Percentiles rank a stretch among this genome's conserved stretches.
Evolutionary conservation across 2,888 invertebrate species (phyloP).

Genomic region (Cactoblastis cactorum): DNA sequence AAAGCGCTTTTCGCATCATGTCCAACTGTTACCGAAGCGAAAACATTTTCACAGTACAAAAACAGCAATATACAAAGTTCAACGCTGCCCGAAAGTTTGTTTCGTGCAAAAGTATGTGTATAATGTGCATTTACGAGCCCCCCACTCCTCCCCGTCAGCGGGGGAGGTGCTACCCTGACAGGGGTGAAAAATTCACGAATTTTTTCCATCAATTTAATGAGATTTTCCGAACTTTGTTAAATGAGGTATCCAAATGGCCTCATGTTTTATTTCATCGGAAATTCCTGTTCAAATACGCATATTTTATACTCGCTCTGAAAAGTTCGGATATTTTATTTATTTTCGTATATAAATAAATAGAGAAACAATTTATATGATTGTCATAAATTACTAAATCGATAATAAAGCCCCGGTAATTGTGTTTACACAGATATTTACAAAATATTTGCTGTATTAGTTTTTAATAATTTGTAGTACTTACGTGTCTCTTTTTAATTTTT

Average conservation of each 20-base stretch:
- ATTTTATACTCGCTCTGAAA: background rate
- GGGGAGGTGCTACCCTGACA: background rate
- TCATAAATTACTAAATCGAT: too few species aligned
- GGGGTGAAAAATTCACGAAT: constrained; percentile 1
- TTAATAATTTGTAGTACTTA: too few species aligned
- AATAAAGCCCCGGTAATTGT: too few species aligned
- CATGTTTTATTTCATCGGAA: constrained; percentile 3
- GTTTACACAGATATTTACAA: too few species aligned
- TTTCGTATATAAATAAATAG: background rate
- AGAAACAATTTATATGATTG: background rate
- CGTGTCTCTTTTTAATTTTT: too few species aligned
- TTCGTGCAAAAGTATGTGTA: background rate
- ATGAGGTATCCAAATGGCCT: constrained; percentile 6
- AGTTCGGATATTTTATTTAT: background rate
- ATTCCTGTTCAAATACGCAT: background rate
- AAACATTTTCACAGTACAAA: background rate
- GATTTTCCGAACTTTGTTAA: constrained; percentile 5
- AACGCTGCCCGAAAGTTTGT: constrained; percentile 2
- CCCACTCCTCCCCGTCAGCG: background rate
- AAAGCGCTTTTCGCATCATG: too few species aligned
- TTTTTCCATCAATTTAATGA: constrained; percentile 9
- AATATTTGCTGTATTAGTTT: too few species aligned
- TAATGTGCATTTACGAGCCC: background rate
- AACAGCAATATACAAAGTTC: constrained; percentile 3
- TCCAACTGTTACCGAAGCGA: constrained; percentile 1